Conservation (phyloP, 2,113 vertebrate genomes). For the Protomyctophum bolini region DNA sequence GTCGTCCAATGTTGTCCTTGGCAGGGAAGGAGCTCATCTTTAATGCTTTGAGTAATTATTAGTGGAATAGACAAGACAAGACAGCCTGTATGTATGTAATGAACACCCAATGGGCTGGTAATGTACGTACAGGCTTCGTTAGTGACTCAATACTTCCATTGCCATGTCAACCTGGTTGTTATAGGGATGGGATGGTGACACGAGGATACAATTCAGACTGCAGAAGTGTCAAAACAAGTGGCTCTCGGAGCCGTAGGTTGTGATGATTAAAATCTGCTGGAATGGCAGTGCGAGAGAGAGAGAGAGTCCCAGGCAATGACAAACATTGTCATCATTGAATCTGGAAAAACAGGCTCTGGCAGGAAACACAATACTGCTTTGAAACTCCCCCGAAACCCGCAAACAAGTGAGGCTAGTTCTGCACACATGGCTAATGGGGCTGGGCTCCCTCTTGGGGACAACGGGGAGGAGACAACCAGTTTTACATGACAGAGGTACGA, state of each 20-base stretch:
- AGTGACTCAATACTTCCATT: constrained; percentile 28
- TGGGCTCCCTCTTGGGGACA: constrained; percentile 40
- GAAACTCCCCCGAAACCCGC: constrained; percentile 71
- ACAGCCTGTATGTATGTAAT: constrained; percentile 35
- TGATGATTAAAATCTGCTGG: constrained; percentile 22
- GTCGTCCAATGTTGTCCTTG: too few species aligned
- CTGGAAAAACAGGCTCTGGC: constrained; percentile 69
- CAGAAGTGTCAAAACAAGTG: constrained; percentile 8
- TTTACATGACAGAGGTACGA: constrained; percentile 7
- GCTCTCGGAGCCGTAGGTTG: constrained; percentile 1
- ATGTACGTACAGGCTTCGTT: constrained; percentile 7
- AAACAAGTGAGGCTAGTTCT: constrained; percentile 72
- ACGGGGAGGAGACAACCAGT: constrained; percentile 1
- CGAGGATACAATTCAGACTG: not conserved
- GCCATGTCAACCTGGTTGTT: constrained; percentile 7
- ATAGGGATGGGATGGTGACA: constrained; percentile 17
- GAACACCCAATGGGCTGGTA: constrained; percentile 38
- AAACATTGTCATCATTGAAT: constrained; percentile 35
- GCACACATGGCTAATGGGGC: constrained; percentile 15
- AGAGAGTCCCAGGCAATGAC: not conserved
- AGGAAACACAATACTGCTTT: constrained; percentile 55
- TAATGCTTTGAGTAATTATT: constrained; percentile 57
- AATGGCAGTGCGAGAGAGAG: not conserved
- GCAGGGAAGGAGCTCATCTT: constrained; percentile 6
- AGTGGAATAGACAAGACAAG: constrained; percentile 21